Base-by-base conservation (phyloP, 1,140 invertebrate genomes). In the Brachionus rubens region DNA sequence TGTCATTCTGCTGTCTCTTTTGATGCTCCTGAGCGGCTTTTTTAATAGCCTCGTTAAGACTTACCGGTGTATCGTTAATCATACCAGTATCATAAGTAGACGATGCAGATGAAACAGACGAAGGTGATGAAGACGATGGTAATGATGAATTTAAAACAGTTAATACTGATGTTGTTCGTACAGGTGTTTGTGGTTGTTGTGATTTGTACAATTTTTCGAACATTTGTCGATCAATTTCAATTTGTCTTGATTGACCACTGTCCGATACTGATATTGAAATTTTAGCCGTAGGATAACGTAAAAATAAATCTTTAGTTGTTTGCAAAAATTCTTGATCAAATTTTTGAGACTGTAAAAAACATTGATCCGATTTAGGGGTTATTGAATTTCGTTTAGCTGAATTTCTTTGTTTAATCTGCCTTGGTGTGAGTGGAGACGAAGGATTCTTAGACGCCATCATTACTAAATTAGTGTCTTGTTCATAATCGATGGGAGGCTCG, bases 361-460 rank as follows among this genome's bases (percentile, higher is more conserved):
- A 21, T 9, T 16, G 16, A 54, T 72, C 68, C 14, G 16, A 50
- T 41, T 72, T 40, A 28, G 48, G 43, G 1, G 41, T 26, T n/a
- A 33, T n/a, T n/a, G 68, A 72, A 30, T 21, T 48, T 1, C 68
- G 68, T 40, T 72, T 72, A 5, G 68, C 68, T 33, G 46, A 40
- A 50, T 72, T 72, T 36, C 46, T 36, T 54, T 48, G 50, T 30
- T 72, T 72, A 24, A 72, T 9, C 33, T 72, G 68, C 50, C 68
- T 10, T 36, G 68, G 68, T 0, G 68, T 72, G 7, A 72, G 36
- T 50, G 68, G 46, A 7, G 59, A 65, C 7, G 59, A n/a, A 3
- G 33, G 16, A 46, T 43, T 43, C 14, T 65, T 65, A 1, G 19
- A 21, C 0, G 36, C 40, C 59, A 65, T 65, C 33, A 65, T 65